These are phyloP conservation scores for Phalanger gymnotis DNA, from an alignment of 2,797 vertebrate genomes.

Conservation along the genomic window DNA sequence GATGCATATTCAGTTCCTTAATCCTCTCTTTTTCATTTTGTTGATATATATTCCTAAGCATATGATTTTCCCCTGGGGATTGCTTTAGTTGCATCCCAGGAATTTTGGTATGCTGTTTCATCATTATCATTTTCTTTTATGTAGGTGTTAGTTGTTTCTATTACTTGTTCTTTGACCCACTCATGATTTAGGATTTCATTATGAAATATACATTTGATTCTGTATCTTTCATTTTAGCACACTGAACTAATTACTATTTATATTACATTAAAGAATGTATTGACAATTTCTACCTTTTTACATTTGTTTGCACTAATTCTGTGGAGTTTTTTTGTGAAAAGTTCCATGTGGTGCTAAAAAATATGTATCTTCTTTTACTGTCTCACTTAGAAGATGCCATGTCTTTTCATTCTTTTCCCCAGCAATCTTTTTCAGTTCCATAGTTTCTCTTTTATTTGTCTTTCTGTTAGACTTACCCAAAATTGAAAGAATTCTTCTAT, in stretches of 20 bases:
- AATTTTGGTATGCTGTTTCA: neutral
- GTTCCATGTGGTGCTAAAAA: neutral
- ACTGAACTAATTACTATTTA: neutral
- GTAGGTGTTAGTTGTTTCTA: neutral
- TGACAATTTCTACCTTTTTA: neutral
- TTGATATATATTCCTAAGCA: neutral
- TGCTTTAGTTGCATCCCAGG: neutral
- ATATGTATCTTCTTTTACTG: neutral
- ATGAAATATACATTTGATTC: neutral
- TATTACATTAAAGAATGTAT: neutral
- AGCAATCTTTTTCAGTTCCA: neutral
- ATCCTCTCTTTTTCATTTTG: neutral
- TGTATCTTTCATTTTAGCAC: neutral
- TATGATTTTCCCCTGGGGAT: neutral
- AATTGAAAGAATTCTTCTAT: neutral
- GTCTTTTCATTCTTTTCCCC: neutral
- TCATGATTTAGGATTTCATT: neutral
- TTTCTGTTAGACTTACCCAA: neutral
- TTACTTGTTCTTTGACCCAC: neutral
- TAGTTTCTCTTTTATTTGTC: neutral
- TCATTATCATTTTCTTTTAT: neutral
- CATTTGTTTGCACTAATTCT: neutral
- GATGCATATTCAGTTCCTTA: neutral
- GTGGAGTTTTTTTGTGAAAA: neutral
- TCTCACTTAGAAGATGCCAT: neutral